Percentiles rank a stretch among this genome's conserved stretches.
Evolutionary conservation across 2,888 invertebrate genomes (phyloP).

Genomic region (Copidosoma aretas): DNA sequence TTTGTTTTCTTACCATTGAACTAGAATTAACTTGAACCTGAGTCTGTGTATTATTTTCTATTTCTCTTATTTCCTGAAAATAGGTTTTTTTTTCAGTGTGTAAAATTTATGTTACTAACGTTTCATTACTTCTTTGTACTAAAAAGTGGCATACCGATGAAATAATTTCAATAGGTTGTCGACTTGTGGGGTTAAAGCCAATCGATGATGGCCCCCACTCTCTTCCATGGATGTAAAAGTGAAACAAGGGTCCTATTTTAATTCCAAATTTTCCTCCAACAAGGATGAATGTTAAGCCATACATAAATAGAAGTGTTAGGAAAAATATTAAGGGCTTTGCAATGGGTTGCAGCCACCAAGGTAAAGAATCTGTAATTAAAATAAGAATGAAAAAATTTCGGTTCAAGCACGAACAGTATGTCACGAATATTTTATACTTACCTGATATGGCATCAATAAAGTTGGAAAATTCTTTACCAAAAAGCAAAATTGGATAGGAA

Average conservation of each 20-base stretch:
- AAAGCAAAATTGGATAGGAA: slow-evolving; percentile 45
- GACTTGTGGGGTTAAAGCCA: neutral
- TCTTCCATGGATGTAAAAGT: slow-evolving; percentile 31
- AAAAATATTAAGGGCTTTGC: slow-evolving; percentile 39
- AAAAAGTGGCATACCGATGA: slow-evolving; percentile 13
- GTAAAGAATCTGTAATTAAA: slow-evolving; percentile 43
- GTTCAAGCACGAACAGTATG: neutral
- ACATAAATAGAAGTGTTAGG: slow-evolving; percentile 34
- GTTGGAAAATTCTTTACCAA: slow-evolving; percentile 45
- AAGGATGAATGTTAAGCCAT: slow-evolving; percentile 40
- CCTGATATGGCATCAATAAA: slow-evolving; percentile 51
- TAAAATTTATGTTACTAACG: neutral
- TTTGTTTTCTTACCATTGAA: neutral
- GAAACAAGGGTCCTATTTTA: slow-evolving; percentile 47
- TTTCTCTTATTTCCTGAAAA: neutral
- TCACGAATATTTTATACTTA: slow-evolving; percentile 38
- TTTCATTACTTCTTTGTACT: too few species aligned
- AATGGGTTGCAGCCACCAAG: slow-evolving; percentile 36
- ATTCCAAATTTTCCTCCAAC: slow-evolving; percentile 47
- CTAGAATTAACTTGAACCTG: neutral
- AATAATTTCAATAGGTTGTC: slow-evolving; percentile 34
- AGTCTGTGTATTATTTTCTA: neutral
- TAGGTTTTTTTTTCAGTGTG: too few species aligned
- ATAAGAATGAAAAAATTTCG: neutral
- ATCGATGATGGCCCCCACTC: slow-evolving; percentile 9